phyloP scores from a whole-genome alignment of 2,888 invertebrate genomes.

The Epiblema foenella region DNA sequence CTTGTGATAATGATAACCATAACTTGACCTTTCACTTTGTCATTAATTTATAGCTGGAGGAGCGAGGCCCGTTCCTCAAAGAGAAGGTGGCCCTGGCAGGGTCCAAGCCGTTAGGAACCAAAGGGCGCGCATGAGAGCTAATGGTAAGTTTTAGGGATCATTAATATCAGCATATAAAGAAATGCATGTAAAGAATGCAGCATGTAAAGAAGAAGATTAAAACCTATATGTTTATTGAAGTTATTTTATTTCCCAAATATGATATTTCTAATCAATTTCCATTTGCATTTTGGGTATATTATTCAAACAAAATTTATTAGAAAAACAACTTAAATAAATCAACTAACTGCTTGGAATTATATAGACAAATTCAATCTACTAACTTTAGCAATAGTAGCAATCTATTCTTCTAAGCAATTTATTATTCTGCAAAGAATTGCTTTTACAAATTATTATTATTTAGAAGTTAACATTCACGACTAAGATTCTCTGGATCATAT shows the following conservation, averaged over 20 bases:
- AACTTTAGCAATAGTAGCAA: not conserved
- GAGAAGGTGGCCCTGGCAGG: slow-evolving; percentile 86
- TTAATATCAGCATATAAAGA: not conserved
- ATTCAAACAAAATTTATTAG: no score
- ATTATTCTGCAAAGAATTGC: no score
- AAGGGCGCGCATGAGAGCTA: slow-evolving; percentile 87
- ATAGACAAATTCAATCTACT: not conserved
- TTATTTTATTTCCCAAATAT: no score
- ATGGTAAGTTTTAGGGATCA: slow-evolving; percentile 63
- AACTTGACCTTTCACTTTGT: slow-evolving; percentile 38
- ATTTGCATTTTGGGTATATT: not conserved
- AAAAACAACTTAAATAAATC: no score
- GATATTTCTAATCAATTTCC: not conserved
- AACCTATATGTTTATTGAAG: not conserved
- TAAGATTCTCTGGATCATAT: not conserved
- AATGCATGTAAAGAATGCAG: no score
- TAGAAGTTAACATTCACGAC: no score
- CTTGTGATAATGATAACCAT: not conserved
- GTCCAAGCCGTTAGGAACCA: slow-evolving; percentile 90
- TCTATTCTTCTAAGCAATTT: no score
- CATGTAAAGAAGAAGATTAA: no score
- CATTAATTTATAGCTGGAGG: slow-evolving; percentile 62
- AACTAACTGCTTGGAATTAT: not conserved
- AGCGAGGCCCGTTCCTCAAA: slow-evolving; percentile 70
- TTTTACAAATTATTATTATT: no score